A percentile compares a stretch with the other conserved stretches of the same genome.
phyloP scores from a whole-genome alignment of 2,797 vertebrate genomes.

The Steatocranus sp. region DNA sequence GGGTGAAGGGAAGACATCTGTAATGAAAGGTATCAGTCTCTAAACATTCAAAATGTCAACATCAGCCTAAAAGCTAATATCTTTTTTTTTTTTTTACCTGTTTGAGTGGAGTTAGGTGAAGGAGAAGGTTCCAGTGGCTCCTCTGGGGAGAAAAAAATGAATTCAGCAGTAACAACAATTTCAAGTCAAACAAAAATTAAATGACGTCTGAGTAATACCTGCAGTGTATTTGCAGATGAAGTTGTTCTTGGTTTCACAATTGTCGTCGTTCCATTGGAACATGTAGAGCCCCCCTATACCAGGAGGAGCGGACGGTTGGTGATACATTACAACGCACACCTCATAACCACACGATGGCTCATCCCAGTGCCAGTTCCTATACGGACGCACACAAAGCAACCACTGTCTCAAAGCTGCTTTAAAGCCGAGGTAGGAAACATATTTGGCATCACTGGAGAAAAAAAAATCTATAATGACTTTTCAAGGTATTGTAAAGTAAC shows the following conservation, averaged over 20 bases:
- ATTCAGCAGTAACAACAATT: not conserved
- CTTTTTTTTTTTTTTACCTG: slow-evolving; percentile 46
- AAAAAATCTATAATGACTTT: not conserved
- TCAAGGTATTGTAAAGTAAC: not conserved
- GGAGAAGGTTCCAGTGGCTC: slow-evolving; percentile 28
- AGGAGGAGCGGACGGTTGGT: slow-evolving; percentile 88
- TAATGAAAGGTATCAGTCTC: not conserved
- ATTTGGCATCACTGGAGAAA: not conserved
- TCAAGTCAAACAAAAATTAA: not conserved
- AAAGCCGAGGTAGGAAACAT: not conserved
- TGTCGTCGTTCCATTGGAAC: slow-evolving; percentile 98
- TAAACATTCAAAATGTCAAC: not conserved
- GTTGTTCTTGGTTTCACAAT: slow-evolving; percentile 94
- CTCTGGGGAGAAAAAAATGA: slow-evolving; percentile 52
- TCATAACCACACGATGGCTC: slow-evolving; percentile 95
- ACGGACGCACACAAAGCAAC: not conserved
- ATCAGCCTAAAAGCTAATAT: not conserved
- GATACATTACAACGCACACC: slow-evolving; percentile 95
- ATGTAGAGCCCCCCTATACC: slow-evolving; percentile 84
- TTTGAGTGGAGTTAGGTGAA: slow-evolving; percentile 58
- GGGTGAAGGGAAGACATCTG: slow-evolving; percentile 60
- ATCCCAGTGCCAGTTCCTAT: slow-evolving; percentile 96
- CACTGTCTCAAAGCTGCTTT: not conserved
- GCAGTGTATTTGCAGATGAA: slow-evolving; percentile 96
- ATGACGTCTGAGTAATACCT: slow-evolving; percentile 64